These are phyloP conservation scores for Dorcus parallelipipedus DNA, from an alignment of 2,888 invertebrate species.

Conservation along the genomic window DNA sequence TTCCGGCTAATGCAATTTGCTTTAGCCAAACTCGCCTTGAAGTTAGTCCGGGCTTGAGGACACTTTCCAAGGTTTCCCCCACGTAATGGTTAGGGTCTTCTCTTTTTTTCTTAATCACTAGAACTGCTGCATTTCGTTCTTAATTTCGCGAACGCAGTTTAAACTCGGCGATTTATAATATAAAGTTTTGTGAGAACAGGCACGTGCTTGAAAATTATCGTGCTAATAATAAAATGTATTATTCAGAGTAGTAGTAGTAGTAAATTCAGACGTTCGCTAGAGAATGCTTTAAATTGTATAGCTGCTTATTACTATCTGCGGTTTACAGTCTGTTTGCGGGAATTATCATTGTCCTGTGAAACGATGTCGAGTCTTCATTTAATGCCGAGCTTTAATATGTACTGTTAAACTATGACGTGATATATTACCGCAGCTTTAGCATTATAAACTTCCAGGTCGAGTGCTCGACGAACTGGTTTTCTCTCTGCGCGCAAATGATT, in stretches of 20 bases:
- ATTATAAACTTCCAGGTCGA: neutral
- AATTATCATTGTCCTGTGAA: neutral
- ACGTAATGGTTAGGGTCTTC: no score
- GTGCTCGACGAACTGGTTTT: no score
- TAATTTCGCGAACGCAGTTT: no score
- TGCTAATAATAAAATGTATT: no score
- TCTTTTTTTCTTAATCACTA: no score
- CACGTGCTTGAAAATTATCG: no score
- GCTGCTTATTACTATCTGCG: neutral
- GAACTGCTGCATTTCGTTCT: no score
- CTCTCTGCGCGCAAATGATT: no score
- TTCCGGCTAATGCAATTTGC: slow-evolving; percentile 10
- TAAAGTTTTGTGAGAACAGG: no score
- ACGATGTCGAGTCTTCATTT: neutral
- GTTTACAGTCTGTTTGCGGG: neutral
- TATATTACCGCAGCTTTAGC: neutral
- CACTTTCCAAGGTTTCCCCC: neutral
- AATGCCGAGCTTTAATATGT: neutral
- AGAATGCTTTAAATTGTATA: neutral
- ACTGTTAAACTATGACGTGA: neutral
- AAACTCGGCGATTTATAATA: no score
- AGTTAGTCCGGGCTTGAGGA: slow-evolving; percentile 4
- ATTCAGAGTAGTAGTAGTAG: no score
- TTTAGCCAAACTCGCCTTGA: slow-evolving; percentile 8
- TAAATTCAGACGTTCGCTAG: no score